phyloP scores from a whole-genome alignment of 2,888 invertebrate species.

The Gymnoscelis rufifasciata region DNA sequence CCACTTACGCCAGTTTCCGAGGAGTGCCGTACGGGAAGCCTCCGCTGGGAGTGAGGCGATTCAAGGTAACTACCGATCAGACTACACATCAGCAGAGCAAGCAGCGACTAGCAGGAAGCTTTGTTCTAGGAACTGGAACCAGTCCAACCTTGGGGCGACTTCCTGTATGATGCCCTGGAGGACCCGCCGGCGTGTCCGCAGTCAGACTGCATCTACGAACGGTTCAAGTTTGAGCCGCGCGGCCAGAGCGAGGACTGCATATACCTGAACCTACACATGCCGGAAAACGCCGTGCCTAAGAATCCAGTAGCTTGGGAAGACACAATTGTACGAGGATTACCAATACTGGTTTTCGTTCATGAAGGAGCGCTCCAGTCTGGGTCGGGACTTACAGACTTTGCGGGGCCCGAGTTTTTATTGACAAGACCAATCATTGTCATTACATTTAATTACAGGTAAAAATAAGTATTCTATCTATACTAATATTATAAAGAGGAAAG shows the following conservation, averaged over 20 bases:
- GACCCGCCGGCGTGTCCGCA: conserved; percentile 77
- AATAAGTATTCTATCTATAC: too few relatives aligned
- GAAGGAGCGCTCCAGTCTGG: conserved; percentile 23
- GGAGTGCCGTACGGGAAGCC: conserved; percentile 31
- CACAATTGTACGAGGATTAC: conserved; percentile 21
- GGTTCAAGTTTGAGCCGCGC: conserved; percentile 15
- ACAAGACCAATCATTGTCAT: conserved; percentile 30
- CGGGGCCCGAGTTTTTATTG: conserved; percentile 33
- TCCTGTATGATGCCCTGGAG: conserved; percentile 56
- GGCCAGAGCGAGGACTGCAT: conserved; percentile 30
- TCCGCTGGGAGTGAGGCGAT: conserved; percentile 20
- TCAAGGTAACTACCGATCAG: conserved; percentile 35
- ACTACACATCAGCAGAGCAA: neutral
- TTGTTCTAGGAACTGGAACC: neutral
- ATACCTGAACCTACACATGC: conserved; percentile 20
- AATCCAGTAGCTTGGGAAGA: neutral
- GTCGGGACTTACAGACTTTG: conserved; percentile 22
- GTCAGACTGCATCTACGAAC: conserved; percentile 37
- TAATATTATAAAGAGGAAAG: too few relatives aligned
- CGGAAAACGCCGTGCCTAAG: neutral
- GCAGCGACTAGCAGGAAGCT: neutral
- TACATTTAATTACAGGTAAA: conserved; percentile 56
- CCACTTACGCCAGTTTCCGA: conserved; percentile 29
- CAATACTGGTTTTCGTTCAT: conserved; percentile 24
- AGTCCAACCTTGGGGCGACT: neutral